phyloP scores from a whole-genome alignment of 1,140 invertebrate species.

The Streblospio benedicti region DNA sequence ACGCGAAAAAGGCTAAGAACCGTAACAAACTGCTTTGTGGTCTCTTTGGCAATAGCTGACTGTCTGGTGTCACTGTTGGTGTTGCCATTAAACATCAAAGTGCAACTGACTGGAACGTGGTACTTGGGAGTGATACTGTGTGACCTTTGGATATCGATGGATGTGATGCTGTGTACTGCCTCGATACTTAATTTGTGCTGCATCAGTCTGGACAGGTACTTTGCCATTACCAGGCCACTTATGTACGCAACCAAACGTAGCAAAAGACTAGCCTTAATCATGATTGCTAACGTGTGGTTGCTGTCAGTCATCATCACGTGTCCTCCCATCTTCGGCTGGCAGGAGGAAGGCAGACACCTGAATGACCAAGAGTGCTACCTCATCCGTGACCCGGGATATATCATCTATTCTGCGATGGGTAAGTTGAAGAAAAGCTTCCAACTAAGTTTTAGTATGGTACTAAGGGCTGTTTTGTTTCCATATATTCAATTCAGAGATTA shows the following conservation, averaged over 20 bases:
- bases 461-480: too few species aligned
- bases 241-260: slow-evolving; percentile 21
- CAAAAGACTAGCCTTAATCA: slow-evolving; percentile 62
- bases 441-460: too few species aligned
- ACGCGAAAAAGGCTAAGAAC: slow-evolving; percentile 39
- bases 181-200: slow-evolving; percentile 27
- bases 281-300: slow-evolving; percentile 88
- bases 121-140: slow-evolving; percentile 66
- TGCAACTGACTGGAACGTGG: slow-evolving; percentile 17
- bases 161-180: slow-evolving; percentile 27
- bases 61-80: slow-evolving; percentile 58
- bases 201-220: slow-evolving; percentile 54
- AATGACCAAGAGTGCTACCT: slow-evolving; percentile 41
- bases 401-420: slow-evolving; percentile 22
- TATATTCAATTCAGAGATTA: too few species aligned
- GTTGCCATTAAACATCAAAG: slow-evolving; percentile 54
- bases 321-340: slow-evolving; percentile 88
- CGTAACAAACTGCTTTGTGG: slow-evolving; percentile 57
- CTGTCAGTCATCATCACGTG: slow-evolving; percentile 86
- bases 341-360: slow-evolving; percentile 55
- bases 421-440: too few species aligned
- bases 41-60: slow-evolving; percentile 60
- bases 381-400: slow-evolving; percentile 16
- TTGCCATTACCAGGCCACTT: slow-evolving; percentile 19
- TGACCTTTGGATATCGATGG: slow-evolving; percentile 48